Conservation (phyloP, 2,113 vertebrate species). For the Cephalopterus ornatus region DNA sequence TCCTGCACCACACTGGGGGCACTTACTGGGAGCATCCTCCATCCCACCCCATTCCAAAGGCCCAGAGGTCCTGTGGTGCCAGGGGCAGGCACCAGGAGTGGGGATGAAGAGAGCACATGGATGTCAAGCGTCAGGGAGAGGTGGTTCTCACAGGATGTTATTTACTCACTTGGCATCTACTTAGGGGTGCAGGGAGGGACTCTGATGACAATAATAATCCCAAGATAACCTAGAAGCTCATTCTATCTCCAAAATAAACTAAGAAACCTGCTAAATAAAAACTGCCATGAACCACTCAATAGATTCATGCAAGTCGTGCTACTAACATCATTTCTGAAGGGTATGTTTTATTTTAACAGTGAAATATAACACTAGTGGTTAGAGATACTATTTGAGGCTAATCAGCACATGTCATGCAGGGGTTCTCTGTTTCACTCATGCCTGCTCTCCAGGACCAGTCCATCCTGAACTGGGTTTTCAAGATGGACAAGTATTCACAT, state of each 20-base stretch:
- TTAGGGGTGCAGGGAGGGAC: not conserved
- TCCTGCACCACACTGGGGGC: not conserved
- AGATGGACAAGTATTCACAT: not conserved
- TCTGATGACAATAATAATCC: not conserved
- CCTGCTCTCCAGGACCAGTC: not conserved
- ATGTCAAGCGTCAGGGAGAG: not conserved
- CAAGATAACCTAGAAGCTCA: not conserved
- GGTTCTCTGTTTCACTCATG: not conserved
- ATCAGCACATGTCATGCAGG: not conserved
- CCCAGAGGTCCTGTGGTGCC: not conserved
- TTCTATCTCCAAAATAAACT: not conserved
- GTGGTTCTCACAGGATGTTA: not conserved
- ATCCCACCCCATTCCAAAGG: not conserved
- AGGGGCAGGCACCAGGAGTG: not conserved
- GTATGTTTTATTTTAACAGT: not conserved
- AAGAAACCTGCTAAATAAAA: not conserved
- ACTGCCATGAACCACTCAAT: not conserved
- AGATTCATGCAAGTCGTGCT: not conserved
- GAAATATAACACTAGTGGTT: not conserved
- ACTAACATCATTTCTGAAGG: not conserved
- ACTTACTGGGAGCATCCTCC: rapidly evolving
- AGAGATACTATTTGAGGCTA: not conserved
- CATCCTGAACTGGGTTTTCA: not conserved
- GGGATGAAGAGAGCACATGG: not conserved
- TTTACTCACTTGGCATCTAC: not conserved